Base-by-base conservation (phyloP, 1,140 invertebrate genomes). In the Anoplolepis gracilipes region DNA sequence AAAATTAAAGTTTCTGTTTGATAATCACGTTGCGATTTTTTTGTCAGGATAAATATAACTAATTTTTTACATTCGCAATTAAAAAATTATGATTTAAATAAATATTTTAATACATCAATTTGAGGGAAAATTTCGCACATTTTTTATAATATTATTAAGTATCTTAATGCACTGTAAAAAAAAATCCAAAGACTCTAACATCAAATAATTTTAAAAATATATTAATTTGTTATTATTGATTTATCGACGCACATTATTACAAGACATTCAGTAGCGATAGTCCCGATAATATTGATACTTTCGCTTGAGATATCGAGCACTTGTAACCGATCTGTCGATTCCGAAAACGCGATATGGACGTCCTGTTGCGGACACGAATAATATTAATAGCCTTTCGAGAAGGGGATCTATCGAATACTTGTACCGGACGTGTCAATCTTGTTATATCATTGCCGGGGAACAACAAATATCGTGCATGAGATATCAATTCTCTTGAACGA, bases 341-440 rank as follows among this genome's bases (percentile, higher is more conserved):
- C 16, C 25, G 30, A 39, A 33, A 53, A 72, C 46, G 46, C 39
- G 67, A 53, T 81, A 70, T n/a, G 33, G 65, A 70, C 30, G 30
- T 59, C 19, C 22, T 42, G 13, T 49, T 57, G 55, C 53, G 28
- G 13, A 81, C 36, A 28, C 33, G 30, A 1, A 57, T 79, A 72
- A 81, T 81, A 81, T 72, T 73, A 81, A 81, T 70, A 70, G 49
- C 19, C 49, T 70, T 57, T 70, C 62, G 33, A 30, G 46, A 70
- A 49, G 16, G 13, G 3, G 3, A 3, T 49, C 46, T 49, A 49
- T 49, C 46, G 46, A 81, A 30, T 70, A n/a, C 19, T 81, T 55
- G 77, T 22, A 46, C 22, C 11, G 22, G 16, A n/a, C 78, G 67
- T 28, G 67, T 73, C 78, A 73, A 59, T 59, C 67, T 82, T 59